phyloP scores from a whole-genome alignment of 2,888 invertebrate species.

The Herminia tarsipennalis region DNA sequence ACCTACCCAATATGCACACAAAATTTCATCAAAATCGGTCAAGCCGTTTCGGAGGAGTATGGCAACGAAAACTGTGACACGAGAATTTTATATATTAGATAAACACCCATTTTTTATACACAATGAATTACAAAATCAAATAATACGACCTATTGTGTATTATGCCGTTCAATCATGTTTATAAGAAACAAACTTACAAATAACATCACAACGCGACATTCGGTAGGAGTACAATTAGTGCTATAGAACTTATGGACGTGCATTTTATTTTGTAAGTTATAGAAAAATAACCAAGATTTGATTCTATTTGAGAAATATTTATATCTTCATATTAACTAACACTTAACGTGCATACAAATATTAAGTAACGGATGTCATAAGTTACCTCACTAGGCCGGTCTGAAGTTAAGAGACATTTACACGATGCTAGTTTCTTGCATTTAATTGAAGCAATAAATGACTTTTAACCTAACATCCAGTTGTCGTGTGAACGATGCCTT shows the following conservation, averaged over 20 bases:
- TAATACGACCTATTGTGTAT: not conserved
- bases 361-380: constrained; percentile 15
- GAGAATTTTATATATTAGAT: not conserved
- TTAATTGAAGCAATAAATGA: too few species aligned
- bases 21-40: too few species aligned
- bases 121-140: not conserved
- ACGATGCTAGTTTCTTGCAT: too few species aligned
- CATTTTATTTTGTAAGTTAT: constrained; percentile 14
- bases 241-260: constrained; percentile 30
- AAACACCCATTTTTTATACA: constrained; percentile 2
- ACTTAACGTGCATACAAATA: constrained; percentile 3
- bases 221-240: constrained; percentile 31
- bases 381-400: too few species aligned
- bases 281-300: constrained; percentile 34
- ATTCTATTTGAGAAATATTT: constrained; percentile 11
- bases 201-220: constrained; percentile 43
- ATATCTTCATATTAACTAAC: constrained; percentile 1
- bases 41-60: too few species aligned
- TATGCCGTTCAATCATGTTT: not conserved
- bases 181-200: constrained; percentile 15
- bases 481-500: too few species aligned
- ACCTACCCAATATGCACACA: too few species aligned
- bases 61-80: too few species aligned
- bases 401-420: too few species aligned
- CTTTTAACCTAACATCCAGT: too few species aligned